phyloP scores from a whole-genome alignment of 2,888 invertebrate species.

The Byasa hedistus region DNA sequence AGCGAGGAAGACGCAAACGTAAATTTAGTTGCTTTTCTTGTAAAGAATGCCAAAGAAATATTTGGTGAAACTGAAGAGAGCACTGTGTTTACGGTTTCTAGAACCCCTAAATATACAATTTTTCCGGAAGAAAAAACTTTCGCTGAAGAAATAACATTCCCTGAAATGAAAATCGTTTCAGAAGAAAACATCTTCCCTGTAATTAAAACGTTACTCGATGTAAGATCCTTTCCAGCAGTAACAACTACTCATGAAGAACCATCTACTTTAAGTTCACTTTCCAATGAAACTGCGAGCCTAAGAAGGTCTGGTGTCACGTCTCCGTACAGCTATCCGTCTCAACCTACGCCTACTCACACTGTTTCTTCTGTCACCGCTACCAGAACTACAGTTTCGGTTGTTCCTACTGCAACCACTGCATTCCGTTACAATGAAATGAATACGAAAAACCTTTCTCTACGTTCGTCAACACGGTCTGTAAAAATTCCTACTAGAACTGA shows the following conservation, averaged over 20 bases:
- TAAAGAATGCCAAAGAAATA: constrained; percentile 57
- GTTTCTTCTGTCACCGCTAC: background rate
- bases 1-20: constrained; percentile 40
- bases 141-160: constrained; percentile 26
- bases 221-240: background rate
- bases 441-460: constrained; percentile 1
- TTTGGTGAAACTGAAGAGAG: constrained; percentile 45
- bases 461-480: background rate
- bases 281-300: background rate
- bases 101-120: background rate
- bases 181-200: background rate
- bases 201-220: background rate
- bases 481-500: constrained; percentile 1
- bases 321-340: background rate
- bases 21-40: constrained; percentile 54
- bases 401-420: background rate
- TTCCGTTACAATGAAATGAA: background rate
- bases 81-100: constrained; percentile 16
- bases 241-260: background rate
- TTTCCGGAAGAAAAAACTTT: constrained; percentile 26
- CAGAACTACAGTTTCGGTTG: background rate
- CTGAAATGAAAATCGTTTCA: constrained; percentile 32
- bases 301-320: background rate
- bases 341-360: background rate
- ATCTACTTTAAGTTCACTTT: background rate